These are phyloP conservation scores for Muraenolepis orangiensis DNA, from an alignment of 2,797 vertebrate species.

Conservation along the genomic window DNA sequence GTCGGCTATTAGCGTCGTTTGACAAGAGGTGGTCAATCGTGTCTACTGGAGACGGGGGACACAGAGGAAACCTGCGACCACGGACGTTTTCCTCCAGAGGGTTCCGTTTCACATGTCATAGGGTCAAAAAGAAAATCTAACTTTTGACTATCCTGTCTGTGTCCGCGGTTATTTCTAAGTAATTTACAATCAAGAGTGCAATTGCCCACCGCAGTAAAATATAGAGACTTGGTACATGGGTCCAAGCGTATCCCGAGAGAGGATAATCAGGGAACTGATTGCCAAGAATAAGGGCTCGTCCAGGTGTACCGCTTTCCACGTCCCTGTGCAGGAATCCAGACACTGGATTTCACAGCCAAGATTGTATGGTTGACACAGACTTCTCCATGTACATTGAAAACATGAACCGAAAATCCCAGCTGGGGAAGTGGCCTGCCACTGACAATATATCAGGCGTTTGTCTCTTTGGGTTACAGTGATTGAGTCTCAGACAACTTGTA, in stretches of 20 bases:
- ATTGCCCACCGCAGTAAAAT: conserved; percentile 55
- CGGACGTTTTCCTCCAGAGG: conserved; percentile 52
- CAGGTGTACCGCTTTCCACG: conserved; percentile 59
- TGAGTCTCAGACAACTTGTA: conserved; percentile 30
- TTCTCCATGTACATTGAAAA: conserved; percentile 23
- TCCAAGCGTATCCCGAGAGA: conserved; percentile 59
- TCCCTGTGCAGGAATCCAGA: conserved; percentile 48
- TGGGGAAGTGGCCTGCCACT: conserved; percentile 40
- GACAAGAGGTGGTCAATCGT: conserved; percentile 37
- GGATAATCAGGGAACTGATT: conserved; percentile 65
- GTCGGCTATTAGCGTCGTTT: conserved; percentile 34
- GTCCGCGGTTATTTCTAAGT: conserved; percentile 44
- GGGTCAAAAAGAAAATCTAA: conserved; percentile 48
- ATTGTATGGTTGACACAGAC: conserved; percentile 27
- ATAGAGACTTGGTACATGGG: conserved; percentile 40
- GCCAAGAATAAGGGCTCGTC: conserved; percentile 42
- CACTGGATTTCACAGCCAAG: conserved; percentile 33
- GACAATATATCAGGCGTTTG: conserved; percentile 38
- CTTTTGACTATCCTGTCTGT: conserved; percentile 35
- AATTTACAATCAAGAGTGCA: conserved; percentile 56
- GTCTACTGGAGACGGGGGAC: conserved; percentile 35
- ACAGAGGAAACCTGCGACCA: conserved; percentile 27
- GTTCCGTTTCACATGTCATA: conserved; percentile 41
- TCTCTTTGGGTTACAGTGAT: conserved; percentile 32
- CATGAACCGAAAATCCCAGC: conserved; percentile 32